These are phyloP conservation scores for Delphinus delphis DNA, from an alignment of 2,113 vertebrate genomes.

Conservation along the genomic window DNA sequence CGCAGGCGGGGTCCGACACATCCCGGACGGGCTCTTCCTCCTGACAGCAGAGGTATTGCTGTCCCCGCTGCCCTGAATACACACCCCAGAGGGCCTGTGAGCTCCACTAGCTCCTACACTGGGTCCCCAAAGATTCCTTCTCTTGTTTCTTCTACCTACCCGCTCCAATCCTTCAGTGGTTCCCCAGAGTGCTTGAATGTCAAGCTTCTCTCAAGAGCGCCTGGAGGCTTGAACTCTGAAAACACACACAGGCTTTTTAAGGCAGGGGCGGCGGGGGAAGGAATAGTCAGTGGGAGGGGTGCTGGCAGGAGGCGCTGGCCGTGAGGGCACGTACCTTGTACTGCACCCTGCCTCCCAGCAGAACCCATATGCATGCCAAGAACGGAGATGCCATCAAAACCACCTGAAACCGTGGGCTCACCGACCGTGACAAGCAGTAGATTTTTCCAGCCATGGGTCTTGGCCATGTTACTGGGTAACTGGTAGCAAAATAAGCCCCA, in stretches of 20 bases:
- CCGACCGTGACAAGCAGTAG: neutral
- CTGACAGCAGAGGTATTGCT: constrained; percentile 92
- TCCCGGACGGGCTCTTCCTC: constrained; percentile 96
- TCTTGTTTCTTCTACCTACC: neutral
- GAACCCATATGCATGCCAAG: neutral
- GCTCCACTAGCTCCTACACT: neutral
- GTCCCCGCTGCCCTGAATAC: neutral
- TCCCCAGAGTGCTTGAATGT: neutral
- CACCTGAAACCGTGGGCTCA: neutral
- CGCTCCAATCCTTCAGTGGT: neutral
- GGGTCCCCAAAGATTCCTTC: neutral
- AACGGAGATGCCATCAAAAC: neutral
- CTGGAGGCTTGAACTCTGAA: neutral
- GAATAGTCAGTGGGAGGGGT: neutral
- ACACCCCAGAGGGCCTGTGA: neutral
- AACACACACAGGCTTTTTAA: neutral
- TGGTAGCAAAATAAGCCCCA: neutral
- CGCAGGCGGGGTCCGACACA: constrained; percentile 92
- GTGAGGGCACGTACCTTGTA: neutral
- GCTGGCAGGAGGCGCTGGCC: neutral
- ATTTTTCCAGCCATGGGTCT: neutral
- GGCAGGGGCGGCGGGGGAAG: fast-evolving
- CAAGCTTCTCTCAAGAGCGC: neutral
- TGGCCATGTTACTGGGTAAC: neutral
- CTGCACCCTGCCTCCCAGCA: neutral